phyloP scores from a whole-genome alignment of 2,113 vertebrate genomes.

The Strix uralensis region DNA sequence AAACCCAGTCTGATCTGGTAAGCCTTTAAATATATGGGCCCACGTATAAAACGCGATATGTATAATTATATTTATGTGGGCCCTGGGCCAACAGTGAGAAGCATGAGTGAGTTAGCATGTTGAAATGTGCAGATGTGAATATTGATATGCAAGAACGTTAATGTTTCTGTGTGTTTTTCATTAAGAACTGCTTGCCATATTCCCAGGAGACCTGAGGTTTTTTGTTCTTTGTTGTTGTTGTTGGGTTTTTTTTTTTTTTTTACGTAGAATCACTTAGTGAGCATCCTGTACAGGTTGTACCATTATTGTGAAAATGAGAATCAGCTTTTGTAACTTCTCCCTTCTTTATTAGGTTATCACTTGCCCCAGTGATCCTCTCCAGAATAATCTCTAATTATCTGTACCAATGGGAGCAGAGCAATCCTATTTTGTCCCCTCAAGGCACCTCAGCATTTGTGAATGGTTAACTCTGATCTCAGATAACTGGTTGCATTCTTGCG shows the following conservation, averaged over 20 bases:
- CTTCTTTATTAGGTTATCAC: background rate
- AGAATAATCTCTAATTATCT: background rate
- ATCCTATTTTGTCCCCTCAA: slow-evolving; percentile 39
- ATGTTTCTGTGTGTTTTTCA: background rate
- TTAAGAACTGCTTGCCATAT: background rate
- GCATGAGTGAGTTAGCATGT: background rate
- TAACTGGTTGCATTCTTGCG: slow-evolving; percentile 35
- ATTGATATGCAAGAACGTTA: background rate
- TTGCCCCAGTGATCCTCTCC: background rate
- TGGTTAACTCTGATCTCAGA: slow-evolving; percentile 65
- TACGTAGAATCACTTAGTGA: background rate
- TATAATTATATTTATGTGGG: background rate
- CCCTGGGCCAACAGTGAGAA: background rate
- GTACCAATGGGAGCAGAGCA: background rate
- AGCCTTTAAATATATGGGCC: background rate
- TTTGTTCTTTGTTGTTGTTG: no score
- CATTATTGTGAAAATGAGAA: slow-evolving; percentile 22
- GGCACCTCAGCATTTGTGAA: slow-evolving; percentile 51
- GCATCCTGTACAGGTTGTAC: background rate
- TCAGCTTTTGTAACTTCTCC: background rate
- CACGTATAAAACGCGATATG: background rate
- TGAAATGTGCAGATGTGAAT: background rate
- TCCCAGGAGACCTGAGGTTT: background rate
- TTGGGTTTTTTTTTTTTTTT: no score
- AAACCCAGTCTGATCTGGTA: background rate